These are phyloP conservation scores for Gallinago media DNA, from an alignment of 2,113 vertebrate species.

Conservation along the genomic window DNA sequence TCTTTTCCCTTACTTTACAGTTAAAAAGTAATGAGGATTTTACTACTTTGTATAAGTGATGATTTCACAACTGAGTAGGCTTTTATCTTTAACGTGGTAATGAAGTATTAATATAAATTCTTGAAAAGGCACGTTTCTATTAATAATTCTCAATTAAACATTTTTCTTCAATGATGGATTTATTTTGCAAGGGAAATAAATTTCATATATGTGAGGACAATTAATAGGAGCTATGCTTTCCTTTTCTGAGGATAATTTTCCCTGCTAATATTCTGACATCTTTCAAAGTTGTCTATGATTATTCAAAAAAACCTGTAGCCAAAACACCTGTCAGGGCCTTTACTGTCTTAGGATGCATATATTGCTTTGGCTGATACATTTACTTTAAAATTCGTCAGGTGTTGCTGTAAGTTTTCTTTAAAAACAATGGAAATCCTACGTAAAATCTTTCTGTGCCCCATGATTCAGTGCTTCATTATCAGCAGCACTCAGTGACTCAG, in stretches of 20 bases:
- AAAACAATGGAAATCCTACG: background rate
- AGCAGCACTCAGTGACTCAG: background rate
- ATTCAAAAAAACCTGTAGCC: background rate
- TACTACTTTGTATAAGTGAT: background rate
- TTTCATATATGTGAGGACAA: background rate
- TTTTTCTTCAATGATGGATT: constrained; percentile 25
- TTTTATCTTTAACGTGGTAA: background rate
- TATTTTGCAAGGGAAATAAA: constrained; percentile 35
- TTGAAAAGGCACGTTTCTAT: constrained; percentile 34
- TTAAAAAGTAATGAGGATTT: background rate
- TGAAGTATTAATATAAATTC: constrained; percentile 32
- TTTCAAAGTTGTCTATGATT: background rate
- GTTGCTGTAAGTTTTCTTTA: background rate
- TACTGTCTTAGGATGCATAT: background rate
- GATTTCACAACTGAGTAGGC: constrained; percentile 4
- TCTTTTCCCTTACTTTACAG: background rate
- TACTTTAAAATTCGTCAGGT: background rate
- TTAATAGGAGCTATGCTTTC: background rate
- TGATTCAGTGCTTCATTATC: background rate
- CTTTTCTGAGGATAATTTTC: background rate
- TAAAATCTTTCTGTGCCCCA: background rate
- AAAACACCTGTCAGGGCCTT: background rate
- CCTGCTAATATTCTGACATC: background rate
- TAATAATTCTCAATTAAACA: constrained; percentile 52
- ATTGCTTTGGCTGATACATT: background rate